Conservation (phyloP, 2,888 invertebrate species). For the Mythimna loreyi region DNA sequence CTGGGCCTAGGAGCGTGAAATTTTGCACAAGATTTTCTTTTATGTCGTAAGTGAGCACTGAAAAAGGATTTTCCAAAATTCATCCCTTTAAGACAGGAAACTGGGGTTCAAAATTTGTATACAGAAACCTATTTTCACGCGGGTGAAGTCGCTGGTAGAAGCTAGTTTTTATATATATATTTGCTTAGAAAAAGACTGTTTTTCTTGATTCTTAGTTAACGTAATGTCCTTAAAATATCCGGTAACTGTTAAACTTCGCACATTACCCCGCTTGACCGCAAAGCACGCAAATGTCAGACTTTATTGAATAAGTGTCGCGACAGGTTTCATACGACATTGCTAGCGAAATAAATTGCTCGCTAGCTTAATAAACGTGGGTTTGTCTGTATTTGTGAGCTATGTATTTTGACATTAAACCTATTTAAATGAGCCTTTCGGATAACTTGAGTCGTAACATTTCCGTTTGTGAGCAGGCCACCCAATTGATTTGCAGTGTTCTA, state of each 20-base stretch:
- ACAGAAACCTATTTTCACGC: too few species aligned
- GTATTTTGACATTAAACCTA: constrained; percentile 16
- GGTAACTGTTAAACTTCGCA: constrained; percentile 1
- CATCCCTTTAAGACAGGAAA: too few species aligned
- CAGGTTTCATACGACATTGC: constrained; percentile 25
- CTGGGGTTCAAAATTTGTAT: too few species aligned
- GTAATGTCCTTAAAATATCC: neutral
- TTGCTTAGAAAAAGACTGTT: too few species aligned
- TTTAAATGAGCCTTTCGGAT: constrained; percentile 19
- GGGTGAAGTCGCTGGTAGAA: too few species aligned
- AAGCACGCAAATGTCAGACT: constrained; percentile 35
- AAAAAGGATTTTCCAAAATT: too few species aligned
- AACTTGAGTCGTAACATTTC: constrained; percentile 9
- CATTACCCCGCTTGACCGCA: neutral
- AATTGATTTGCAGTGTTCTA: neutral
- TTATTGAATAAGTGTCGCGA: constrained; percentile 30
- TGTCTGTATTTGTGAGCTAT: constrained; percentile 20
- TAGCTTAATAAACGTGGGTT: constrained; percentile 26
- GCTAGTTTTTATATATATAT: too few species aligned
- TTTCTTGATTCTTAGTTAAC: neutral
- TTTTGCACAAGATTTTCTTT: too few species aligned
- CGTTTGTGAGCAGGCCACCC: constrained; percentile 2
- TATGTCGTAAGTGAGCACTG: too few species aligned
- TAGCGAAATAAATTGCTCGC: constrained; percentile 15
- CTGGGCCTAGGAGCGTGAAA: too few species aligned